Percentiles rank a stretch among this genome's conserved stretches.
Conservation (phyloP, 2,888 invertebrate genomes). For the Silvanus unidentatus region DNA sequence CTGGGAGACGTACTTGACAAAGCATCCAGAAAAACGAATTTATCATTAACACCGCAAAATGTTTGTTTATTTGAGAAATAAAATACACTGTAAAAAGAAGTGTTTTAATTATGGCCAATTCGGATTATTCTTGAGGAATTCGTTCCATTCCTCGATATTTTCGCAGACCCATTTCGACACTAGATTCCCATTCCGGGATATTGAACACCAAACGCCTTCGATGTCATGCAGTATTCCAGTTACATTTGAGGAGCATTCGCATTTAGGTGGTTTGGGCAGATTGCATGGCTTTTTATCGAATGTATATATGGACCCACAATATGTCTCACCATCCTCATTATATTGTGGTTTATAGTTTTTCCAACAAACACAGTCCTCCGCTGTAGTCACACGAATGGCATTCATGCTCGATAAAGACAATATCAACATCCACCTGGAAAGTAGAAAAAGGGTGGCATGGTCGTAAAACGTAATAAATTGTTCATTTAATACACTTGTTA, state of each 20-base stretch:
- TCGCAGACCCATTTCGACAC: conserved; percentile 38
- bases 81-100: too few species aligned
- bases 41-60: not conserved
- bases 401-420: conserved; percentile 2
- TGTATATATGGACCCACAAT: conserved; percentile 32
- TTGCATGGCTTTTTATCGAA: conserved; percentile 38
- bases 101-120: conserved; percentile 20
- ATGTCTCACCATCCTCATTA: conserved; percentile 25
- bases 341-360: conserved; percentile 34
- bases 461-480: too few species aligned
- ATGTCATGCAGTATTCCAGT: conserved; percentile 36
- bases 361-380: conserved; percentile 34
- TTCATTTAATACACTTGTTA: too few species aligned
- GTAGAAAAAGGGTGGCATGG: not conserved
- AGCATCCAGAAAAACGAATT: conserved; percentile 23
- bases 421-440: conserved; percentile 1
- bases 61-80: not conserved
- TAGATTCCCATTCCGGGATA: conserved; percentile 34
- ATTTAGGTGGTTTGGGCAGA: conserved; percentile 33
- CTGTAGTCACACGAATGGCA: not conserved
- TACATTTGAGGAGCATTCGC: conserved; percentile 32
- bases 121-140: conserved; percentile 34
- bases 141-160: conserved; percentile 35
- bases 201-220: conserved; percentile 39
- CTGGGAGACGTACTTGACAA: conserved; percentile 23